phyloP scores from a whole-genome alignment of 2,113 vertebrate genomes.

The Indicator maculatus region DNA sequence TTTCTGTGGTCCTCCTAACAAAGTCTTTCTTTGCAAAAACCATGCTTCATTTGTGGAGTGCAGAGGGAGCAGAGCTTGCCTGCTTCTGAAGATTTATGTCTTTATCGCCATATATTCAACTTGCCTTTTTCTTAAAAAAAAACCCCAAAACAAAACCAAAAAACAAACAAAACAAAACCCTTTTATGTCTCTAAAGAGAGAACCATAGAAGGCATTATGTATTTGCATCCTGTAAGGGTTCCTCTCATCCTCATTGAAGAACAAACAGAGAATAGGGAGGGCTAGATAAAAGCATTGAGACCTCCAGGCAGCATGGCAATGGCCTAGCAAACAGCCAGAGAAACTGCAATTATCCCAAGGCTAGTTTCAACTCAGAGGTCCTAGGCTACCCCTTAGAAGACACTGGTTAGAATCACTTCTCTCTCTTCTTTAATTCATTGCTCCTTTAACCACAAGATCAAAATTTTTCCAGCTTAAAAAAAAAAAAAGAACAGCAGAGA shows the following conservation, averaged over 20 bases:
- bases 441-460: constrained; percentile 28
- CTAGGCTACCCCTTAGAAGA: constrained; percentile 34
- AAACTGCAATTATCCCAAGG: constrained; percentile 67
- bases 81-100: constrained; percentile 44
- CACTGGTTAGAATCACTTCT: constrained; percentile 43
- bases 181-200: constrained; percentile 57
- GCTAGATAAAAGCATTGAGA: constrained; percentile 45
- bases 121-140: background rate
- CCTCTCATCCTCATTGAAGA: constrained; percentile 60
- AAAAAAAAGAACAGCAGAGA: background rate
- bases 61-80: constrained; percentile 45
- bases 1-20: constrained; percentile 53
- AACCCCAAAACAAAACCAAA: too few species aligned
- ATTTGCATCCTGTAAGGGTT: constrained; percentile 67
- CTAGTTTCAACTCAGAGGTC: constrained; percentile 50
- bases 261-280: constrained; percentile 57
- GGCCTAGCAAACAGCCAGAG: constrained; percentile 60
- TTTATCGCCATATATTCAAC: constrained; percentile 57
- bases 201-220: constrained; percentile 40
- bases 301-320: constrained; percentile 51
- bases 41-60: constrained; percentile 63
- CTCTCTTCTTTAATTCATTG: background rate
- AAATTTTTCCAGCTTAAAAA: background rate
- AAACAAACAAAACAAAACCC: background rate
- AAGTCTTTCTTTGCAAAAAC: constrained; percentile 59